Conservation (phyloP, 2,888 invertebrate genomes). For the Drosophila kambysellisi region DNA sequence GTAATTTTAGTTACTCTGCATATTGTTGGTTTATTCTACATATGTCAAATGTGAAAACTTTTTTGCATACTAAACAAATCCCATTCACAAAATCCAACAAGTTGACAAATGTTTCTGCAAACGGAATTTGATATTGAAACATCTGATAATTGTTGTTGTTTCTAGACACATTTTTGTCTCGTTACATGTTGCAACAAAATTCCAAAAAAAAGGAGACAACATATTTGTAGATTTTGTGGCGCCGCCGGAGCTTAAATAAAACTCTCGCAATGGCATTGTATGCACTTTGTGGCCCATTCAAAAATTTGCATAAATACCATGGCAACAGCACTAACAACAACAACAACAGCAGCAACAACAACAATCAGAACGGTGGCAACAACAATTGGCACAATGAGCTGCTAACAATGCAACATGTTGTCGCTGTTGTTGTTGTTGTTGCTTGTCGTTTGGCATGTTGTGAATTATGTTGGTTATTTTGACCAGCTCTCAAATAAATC, state of each 20-base stretch:
- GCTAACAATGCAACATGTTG: slow-evolving; percentile 82
- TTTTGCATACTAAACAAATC: slow-evolving; percentile 4
- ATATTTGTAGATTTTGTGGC: slow-evolving; percentile 27
- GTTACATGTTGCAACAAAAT: neutral
- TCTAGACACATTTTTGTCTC: slow-evolving; percentile 6
- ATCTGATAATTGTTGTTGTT: slow-evolving; percentile 25
- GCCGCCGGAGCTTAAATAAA: slow-evolving; percentile 32
- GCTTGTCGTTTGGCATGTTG: slow-evolving; percentile 79
- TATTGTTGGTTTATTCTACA: slow-evolving; percentile 8
- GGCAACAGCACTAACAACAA: slow-evolving; percentile 53
- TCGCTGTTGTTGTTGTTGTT: slow-evolving; percentile 54
- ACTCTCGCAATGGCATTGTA: slow-evolving; percentile 54
- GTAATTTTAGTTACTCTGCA: slow-evolving; percentile 15
- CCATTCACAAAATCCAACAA: slow-evolving; percentile 6
- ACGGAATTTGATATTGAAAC: slow-evolving; percentile 14
- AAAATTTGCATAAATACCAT: slow-evolving; percentile 80
- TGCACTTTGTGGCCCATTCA: slow-evolving; percentile 59
- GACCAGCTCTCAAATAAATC: slow-evolving; percentile 63
- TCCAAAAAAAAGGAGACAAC: neutral
- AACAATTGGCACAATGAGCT: slow-evolving; percentile 69
- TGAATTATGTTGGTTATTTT: slow-evolving; percentile 80
- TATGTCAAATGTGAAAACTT: neutral
- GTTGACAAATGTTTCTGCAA: slow-evolving; percentile 9
- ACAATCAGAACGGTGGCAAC: slow-evolving; percentile 18
- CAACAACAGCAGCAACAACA: slow-evolving; percentile 15